These are phyloP conservation scores for Novumbra hubbsi DNA, from an alignment of 2,797 vertebrate genomes.

Conservation along the genomic window DNA sequence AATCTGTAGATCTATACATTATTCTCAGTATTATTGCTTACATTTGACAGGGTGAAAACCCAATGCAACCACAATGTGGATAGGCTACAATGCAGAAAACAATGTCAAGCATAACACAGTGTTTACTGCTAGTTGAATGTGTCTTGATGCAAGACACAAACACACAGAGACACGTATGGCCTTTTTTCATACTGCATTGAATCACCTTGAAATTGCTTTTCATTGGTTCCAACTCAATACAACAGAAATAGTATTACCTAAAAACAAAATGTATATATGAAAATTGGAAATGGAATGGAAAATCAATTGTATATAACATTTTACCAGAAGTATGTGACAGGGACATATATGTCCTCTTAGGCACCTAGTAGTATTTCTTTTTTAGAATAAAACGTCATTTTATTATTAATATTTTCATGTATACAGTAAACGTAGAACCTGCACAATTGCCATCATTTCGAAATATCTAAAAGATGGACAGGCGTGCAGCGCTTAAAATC, in stretches of 20 bases:
- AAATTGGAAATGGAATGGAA: neutral
- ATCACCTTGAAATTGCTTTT: neutral
- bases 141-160: neutral
- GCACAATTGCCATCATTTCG: too few relatives aligned
- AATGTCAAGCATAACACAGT: neutral
- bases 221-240: neutral
- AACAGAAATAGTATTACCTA: neutral
- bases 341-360: neutral
- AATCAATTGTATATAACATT: neutral
- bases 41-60: too few relatives aligned
- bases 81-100: too few relatives aligned
- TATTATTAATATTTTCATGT: slow-evolving; percentile 41
- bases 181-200: neutral
- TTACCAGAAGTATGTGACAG: slow-evolving; percentile 36
- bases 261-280: neutral
- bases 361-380: slow-evolving; percentile 55
- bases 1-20: neutral
- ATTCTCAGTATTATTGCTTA: neutral
- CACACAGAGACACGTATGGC: neutral
- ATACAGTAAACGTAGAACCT: neutral
- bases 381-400: slow-evolving; percentile 60
- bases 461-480: neutral
- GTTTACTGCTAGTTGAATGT: neutral
- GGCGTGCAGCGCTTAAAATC: neutral
- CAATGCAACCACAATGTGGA: too few relatives aligned